Percentiles rank a stretch among this genome's conserved stretches.
These are phyloP conservation scores for Homarus americanus DNA, from an alignment of 1,140 invertebrate genomes.

Conservation along the genomic window DNA sequence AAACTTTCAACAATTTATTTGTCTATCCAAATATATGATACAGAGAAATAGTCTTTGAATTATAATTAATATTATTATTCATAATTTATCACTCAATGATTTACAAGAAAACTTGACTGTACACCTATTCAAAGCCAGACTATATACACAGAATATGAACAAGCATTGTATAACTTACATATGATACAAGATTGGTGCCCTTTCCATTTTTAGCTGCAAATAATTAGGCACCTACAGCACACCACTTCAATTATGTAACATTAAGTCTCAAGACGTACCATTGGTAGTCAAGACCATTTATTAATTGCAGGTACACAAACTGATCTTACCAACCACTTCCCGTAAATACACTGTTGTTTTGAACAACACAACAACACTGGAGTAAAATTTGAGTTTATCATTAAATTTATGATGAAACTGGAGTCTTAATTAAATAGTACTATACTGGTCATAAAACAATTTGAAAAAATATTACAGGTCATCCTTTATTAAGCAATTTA, in stretches of 20 bases:
- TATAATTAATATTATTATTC: conserved; percentile 38
- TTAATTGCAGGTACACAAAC: not conserved
- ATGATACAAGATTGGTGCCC: conserved; percentile 39
- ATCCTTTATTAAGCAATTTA: no score
- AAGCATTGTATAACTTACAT: conserved; percentile 60
- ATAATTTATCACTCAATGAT: conserved; percentile 62
- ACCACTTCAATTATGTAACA: not conserved
- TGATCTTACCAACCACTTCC: not conserved
- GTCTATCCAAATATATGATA: conserved; percentile 59
- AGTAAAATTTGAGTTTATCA: no score
- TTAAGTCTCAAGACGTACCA: not conserved
- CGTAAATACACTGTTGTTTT: no score
- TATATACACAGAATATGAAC: conserved; percentile 61
- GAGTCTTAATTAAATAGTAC: no score
- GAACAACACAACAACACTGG: not conserved
- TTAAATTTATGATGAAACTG: no score
- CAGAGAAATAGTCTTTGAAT: conserved; percentile 58
- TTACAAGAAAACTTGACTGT: conserved; percentile 60
- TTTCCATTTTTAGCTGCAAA: conserved; percentile 34
- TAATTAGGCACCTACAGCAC: not conserved
- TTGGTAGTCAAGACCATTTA: not conserved
- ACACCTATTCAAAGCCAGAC: conserved; percentile 57
- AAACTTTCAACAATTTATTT: conserved; percentile 61
- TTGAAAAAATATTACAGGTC: no score
- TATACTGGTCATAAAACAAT: no score